phyloP scores from a whole-genome alignment of 1,140 invertebrate genomes.

The Drosophila navojoa region DNA sequence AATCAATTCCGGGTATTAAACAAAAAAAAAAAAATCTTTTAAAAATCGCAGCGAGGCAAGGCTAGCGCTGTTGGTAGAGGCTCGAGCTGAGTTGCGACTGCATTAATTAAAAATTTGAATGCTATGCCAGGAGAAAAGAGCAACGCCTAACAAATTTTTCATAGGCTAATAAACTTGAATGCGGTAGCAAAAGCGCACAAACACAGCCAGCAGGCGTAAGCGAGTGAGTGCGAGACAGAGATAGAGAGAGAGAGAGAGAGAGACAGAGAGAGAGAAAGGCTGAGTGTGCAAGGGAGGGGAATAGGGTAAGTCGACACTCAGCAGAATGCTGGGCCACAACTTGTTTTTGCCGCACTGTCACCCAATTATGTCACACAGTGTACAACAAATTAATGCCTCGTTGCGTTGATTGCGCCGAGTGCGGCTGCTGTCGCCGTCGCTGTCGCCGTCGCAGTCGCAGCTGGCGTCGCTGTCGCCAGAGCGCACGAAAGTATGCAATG shows the following conservation, averaged over 20 bases:
- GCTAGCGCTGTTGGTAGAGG: background rate
- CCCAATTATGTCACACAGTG: constrained; percentile 82
- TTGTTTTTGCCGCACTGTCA: constrained; percentile 80
- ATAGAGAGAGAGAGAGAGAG: background rate
- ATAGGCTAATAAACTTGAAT: constrained; percentile 83
- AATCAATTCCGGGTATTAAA: constrained; percentile 24
- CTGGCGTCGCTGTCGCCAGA: constrained; percentile 43
- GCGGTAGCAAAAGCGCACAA: constrained; percentile 45
- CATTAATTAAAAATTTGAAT: constrained; percentile 81
- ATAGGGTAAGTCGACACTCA: constrained; percentile 16
- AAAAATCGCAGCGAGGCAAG: constrained; percentile 3
- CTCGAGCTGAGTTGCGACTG: constrained; percentile 46
- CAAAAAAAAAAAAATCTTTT: background rate
- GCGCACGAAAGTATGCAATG: constrained; percentile 74
- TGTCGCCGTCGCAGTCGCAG: constrained; percentile 10
- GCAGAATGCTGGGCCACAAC: constrained; percentile 59
- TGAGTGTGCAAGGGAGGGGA: background rate
- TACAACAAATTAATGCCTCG: constrained; percentile 83
- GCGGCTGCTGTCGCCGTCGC: constrained; percentile 43
- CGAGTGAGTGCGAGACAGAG: background rate
- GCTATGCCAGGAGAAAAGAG: constrained; percentile 72
- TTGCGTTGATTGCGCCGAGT: constrained; percentile 80
- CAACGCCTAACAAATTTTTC: constrained; percentile 79
- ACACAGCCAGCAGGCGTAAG: background rate
- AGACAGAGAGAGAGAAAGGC: background rate